Base-by-base conservation (phyloP, 2,888 invertebrate genomes). In the Ypsolopha scabrella region DNA sequence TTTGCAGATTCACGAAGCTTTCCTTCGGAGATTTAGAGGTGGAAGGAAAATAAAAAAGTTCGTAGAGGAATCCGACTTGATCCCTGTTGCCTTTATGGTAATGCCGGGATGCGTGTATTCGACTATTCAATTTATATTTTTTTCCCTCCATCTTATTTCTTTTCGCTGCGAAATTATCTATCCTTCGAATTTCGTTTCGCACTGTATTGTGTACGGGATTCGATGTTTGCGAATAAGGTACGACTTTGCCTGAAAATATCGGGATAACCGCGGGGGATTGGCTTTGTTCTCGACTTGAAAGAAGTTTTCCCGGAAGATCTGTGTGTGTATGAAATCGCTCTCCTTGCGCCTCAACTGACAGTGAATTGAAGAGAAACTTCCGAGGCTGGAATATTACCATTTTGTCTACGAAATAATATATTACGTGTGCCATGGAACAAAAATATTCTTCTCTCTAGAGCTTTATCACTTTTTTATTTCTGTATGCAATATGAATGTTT, bases 21-120 rank as follows among this genome's bases (percentile, higher is more conserved):
- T 85, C 75, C 75, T 74, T 68, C 72, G 66, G 80, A 85, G 86
- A 86, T 86, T 85, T 86, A 86, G 85, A 85, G 83, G 85, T 85
- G 80, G 83, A 80, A 81, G 81, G 83, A 85, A 85, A 86, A 86
- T 86, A 86, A 86, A 86, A 85, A 86, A 86, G 83, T 86, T 85
- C 83, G 79, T 82, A 81, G 76, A 78, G 80, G 83, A 86, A 86
- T 85, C 86, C 86, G 65, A 63, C 71, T 85, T 86, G 83, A 83
- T 83, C 83, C 83, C 82, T 76, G 82, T 80, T 79, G 83, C 83
- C 82, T 83, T 83, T 83, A 83, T 83, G 83, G 82, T 83, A 83
- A 83, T 83, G 75, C 83, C 78, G 77, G 81, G 83, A 82, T 83
- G 82, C 83, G 83, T 83, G 83, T 83, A 83, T 83, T 83, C 81